phyloP scores from a whole-genome alignment of 1,140 invertebrate species.

The Trissolcus basalis region DNA sequence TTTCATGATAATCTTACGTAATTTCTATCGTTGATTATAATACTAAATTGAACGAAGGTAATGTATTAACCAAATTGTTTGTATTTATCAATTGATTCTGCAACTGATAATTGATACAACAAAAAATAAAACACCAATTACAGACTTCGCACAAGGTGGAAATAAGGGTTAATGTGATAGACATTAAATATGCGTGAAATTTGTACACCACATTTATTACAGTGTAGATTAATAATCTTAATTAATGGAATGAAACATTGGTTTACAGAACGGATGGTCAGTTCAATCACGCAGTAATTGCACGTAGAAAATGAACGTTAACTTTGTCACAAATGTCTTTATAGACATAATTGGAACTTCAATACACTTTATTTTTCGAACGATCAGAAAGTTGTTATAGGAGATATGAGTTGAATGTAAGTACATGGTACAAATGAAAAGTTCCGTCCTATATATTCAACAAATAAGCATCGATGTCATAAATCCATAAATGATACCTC shows the following conservation, averaged over 20 bases:
- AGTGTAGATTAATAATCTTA: too few relatives aligned
- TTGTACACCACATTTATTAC: too few relatives aligned
- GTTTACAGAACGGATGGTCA: not conserved
- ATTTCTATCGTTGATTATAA: too few relatives aligned
- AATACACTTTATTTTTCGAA: conserved; percentile 27
- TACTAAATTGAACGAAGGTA: too few relatives aligned
- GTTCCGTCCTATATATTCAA: conserved; percentile 26
- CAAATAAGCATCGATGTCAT: conserved; percentile 42
- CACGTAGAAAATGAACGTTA: conserved; percentile 13
- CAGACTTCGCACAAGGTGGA: too few relatives aligned
- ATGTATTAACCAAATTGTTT: too few relatives aligned
- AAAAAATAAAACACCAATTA: too few relatives aligned
- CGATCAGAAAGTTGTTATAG: conserved; percentile 16
- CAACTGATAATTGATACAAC: too few relatives aligned
- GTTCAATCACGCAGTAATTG: not conserved
- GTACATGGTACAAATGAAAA: conserved; percentile 32
- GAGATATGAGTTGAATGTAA: conserved; percentile 15
- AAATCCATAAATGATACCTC: conserved; percentile 44
- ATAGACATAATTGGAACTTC: conserved; percentile 27
- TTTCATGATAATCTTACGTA: too few relatives aligned
- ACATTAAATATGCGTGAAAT: too few relatives aligned
- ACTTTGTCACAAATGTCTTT: conserved; percentile 11
- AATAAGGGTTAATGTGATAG: too few relatives aligned
- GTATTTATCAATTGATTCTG: too few relatives aligned
- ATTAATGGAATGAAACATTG: not conserved